A percentile compares a stretch with the other conserved stretches of the same genome.
phyloP scores from a whole-genome alignment of 2,888 invertebrate genomes.

The Galeopsomyia nigrocyanea region DNA sequence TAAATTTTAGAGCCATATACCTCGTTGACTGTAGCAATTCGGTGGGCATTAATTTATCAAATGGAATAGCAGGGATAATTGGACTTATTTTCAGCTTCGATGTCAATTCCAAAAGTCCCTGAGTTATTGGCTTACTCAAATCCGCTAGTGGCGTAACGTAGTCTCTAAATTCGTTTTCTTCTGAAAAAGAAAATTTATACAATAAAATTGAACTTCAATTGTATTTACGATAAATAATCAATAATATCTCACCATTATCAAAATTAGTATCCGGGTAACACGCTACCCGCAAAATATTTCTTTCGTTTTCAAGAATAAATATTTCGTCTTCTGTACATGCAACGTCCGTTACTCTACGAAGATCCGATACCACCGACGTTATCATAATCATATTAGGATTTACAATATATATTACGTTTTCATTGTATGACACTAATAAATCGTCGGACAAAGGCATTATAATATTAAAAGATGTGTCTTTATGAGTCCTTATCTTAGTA shows the following conservation, averaged over 20 bases:
- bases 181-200: constrained; percentile 43
- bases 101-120: constrained; percentile 64
- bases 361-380: constrained; percentile 61
- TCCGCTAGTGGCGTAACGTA: constrained; percentile 56
- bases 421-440: constrained; percentile 82
- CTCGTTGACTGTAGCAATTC: constrained; percentile 63
- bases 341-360: constrained; percentile 67
- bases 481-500: constrained; percentile 65
- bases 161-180: constrained; percentile 49
- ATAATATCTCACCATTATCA: constrained; percentile 52
- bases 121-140: constrained; percentile 62
- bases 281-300: constrained; percentile 84
- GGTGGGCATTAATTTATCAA: constrained; percentile 62
- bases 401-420: constrained; percentile 79
- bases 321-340: constrained; percentile 81
- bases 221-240: background rate
- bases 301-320: constrained; percentile 84
- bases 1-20: constrained; percentile 48
- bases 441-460: constrained; percentile 79
- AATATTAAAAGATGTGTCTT: constrained; percentile 76
- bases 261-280: constrained; percentile 76
- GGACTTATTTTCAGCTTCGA: constrained; percentile 65
- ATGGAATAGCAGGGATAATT: constrained; percentile 65
- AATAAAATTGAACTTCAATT: background rate
- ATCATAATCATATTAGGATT: constrained; percentile 74